These are phyloP conservation scores for Percina caprodes DNA, from an alignment of 2,113 vertebrate genomes.

Conservation along the genomic window DNA sequence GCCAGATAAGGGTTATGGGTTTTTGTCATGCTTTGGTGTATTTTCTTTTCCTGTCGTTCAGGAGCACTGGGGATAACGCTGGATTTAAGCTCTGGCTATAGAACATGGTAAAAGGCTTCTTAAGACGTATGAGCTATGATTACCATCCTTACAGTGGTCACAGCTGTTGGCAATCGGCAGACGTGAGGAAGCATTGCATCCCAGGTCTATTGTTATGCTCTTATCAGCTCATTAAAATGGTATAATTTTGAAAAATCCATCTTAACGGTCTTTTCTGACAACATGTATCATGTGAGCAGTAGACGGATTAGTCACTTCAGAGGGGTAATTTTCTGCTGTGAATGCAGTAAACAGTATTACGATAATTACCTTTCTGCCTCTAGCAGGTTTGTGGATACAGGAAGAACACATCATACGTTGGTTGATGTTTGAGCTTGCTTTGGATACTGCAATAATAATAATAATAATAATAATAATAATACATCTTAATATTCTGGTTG, in stretches of 20 bases:
- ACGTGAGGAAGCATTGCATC: conserved; percentile 25
- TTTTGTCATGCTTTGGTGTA: conserved; percentile 31
- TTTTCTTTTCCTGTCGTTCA: conserved; percentile 35
- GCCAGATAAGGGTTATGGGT: conserved; percentile 12
- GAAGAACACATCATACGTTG: not conserved
- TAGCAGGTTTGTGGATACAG: conserved; percentile 40
- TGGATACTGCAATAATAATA: conserved; percentile 3
- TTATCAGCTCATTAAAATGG: conserved; percentile 67
- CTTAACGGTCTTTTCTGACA: conserved; percentile 38
- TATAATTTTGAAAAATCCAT: conserved; percentile 53
- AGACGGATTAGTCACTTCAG: conserved; percentile 62
- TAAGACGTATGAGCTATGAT: conserved; percentile 24
- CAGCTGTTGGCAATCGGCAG: conserved; percentile 19
- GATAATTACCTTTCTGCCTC: conserved; percentile 63
- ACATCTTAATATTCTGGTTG: not conserved
- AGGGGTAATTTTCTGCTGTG: conserved; percentile 61
- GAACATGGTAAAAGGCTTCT: conserved; percentile 26
- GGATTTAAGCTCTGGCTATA: conserved; percentile 37
- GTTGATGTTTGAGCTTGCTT: not conserved
- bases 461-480: not conserved
- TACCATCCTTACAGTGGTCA: conserved; percentile 30
- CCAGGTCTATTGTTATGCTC: conserved; percentile 32
- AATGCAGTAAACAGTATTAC: conserved; percentile 63
- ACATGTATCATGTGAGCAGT: conserved; percentile 34
- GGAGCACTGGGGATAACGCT: conserved; percentile 24